Base-by-base conservation (phyloP, 2,113 vertebrate species). In the Ictalurus punctatus region DNA sequence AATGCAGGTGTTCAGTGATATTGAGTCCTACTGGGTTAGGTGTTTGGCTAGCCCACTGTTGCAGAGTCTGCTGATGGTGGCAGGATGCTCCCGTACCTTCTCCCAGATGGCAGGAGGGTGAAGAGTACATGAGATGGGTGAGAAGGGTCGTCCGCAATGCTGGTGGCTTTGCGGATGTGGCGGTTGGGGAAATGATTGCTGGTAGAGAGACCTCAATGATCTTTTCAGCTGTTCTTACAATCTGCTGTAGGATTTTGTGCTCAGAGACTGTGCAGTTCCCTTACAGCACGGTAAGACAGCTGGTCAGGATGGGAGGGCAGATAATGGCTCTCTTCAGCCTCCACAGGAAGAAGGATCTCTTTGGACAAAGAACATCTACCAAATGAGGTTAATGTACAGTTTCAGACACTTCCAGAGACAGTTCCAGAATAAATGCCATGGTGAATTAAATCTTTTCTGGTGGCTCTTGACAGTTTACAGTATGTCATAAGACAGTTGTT, bases 211-310 rank as follows among this genome's bases (percentile, higher is more conserved):
- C n/a, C n/a, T 17, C 30, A 17, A 81, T 34, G n/a, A 34, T 1
- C 52, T 81, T 56, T 81, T 81, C 54, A 58, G 52, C 52, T 81
- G 79, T 80, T 54, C n/a, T 56, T 4, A 81, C 79, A 81, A 81
- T 81, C 79, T 81, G 52, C n/a, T 81, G 2, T 23, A 9, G 79
- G 5, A 13, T n/a, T 9, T 56, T 80, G 27, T n/a, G 44, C 48
- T 80, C 76, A 80, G 76, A 52, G 27, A 54, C 48, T 54, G 48
- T 80, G 48, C 44, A 80, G 25, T 80, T 54, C 52, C 27, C 52
- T 30, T 56, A 30, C 48, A 14, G 30, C 27, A 54, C 6, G 6
- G 78, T 80, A 7, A n/a, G 14, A 80, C 78, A 80, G 78, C 48
- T 80, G 78, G 48, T 56, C 78, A 56, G 78, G 48, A 79, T 52